These are phyloP conservation scores for Paramormyrops kingsleyae DNA, from an alignment of 2,113 vertebrate species.

Conservation along the genomic window DNA sequence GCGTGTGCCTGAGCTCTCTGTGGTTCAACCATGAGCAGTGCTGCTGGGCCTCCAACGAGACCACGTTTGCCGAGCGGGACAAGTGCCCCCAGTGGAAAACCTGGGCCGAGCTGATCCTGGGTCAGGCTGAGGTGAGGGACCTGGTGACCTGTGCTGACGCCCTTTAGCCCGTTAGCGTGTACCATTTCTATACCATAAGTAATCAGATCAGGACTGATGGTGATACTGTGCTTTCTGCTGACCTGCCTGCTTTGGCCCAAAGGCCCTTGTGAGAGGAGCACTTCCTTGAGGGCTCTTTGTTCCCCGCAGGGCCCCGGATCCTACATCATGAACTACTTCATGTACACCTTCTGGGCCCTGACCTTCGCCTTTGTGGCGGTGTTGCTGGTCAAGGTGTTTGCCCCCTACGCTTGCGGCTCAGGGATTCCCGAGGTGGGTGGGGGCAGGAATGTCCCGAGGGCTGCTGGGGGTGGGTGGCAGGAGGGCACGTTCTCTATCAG, in stretches of 20 bases:
- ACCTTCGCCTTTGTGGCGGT: constrained; percentile 94
- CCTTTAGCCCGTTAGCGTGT: background rate
- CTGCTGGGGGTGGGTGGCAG: constrained; percentile 30
- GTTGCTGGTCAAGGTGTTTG: constrained; percentile 91
- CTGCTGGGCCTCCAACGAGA: constrained; percentile 94
- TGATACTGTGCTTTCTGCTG: background rate
- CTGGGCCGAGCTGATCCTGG: constrained; percentile 96
- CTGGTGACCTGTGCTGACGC: background rate
- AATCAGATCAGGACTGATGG: background rate
- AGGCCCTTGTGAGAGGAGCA: background rate
- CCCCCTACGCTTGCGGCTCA: constrained; percentile 93
- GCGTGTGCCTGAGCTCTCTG: constrained; percentile 88
- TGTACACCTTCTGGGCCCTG: constrained; percentile 98
- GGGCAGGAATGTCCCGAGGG: constrained; percentile 72
- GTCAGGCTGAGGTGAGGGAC: constrained; percentile 83
- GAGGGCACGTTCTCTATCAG: background rate
- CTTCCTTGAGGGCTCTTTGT: background rate
- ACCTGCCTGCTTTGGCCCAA: background rate
- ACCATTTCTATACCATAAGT: background rate
- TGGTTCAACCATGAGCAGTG: constrained; percentile 99
- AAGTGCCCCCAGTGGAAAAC: constrained; percentile 97
- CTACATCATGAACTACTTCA: constrained; percentile 99
- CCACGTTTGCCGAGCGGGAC: constrained; percentile 92
- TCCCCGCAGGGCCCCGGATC: constrained; percentile 84
- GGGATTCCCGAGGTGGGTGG: constrained; percentile 91